A percentile compares a stretch with the other conserved stretches of the same genome.
Evolutionary conservation across 2,888 invertebrate genomes (phyloP).

Genomic region (Sphecodes monilicornis): DNA sequence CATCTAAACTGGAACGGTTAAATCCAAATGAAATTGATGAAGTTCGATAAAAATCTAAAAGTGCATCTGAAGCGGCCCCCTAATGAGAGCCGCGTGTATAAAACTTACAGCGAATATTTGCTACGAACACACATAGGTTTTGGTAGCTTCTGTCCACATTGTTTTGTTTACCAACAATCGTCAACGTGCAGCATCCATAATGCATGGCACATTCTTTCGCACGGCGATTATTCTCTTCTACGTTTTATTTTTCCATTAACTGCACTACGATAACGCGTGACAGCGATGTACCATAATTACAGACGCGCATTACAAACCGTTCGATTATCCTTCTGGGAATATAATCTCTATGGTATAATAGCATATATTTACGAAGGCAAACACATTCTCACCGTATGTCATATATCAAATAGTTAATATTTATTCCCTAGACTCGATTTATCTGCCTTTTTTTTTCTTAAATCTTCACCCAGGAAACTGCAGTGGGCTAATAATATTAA

Average conservation of each 20-base stretch:
- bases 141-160: constrained; percentile 69
- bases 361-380: constrained; percentile 62
- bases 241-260: constrained; percentile 13
- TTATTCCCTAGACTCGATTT: constrained; percentile 48
- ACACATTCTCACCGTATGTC: constrained; percentile 51
- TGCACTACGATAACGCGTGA: constrained; percentile 31
- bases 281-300: constrained; percentile 49
- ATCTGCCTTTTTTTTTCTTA: constrained; percentile 9
- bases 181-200: constrained; percentile 57
- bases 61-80: neutral
- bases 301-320: constrained; percentile 51
- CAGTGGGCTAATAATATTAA: constrained; percentile 53
- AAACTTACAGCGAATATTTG: constrained; percentile 74
- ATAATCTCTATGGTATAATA: constrained; percentile 60
- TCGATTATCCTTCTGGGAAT: constrained; percentile 34
- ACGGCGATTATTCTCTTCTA: constrained; percentile 19
- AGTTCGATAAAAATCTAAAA: constrained; percentile 6
- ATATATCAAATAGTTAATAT: constrained; percentile 54
- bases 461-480: constrained; percentile 34
- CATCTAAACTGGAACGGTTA: neutral
- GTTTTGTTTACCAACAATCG: constrained; percentile 60
- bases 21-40: neutral
- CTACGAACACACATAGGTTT: constrained; percentile 80
- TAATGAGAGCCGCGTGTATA: constrained; percentile 68
- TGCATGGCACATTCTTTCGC: constrained; percentile 56